phyloP scores from a whole-genome alignment of 2,113 vertebrate species.

The Lepidothrix coronata region DNA sequence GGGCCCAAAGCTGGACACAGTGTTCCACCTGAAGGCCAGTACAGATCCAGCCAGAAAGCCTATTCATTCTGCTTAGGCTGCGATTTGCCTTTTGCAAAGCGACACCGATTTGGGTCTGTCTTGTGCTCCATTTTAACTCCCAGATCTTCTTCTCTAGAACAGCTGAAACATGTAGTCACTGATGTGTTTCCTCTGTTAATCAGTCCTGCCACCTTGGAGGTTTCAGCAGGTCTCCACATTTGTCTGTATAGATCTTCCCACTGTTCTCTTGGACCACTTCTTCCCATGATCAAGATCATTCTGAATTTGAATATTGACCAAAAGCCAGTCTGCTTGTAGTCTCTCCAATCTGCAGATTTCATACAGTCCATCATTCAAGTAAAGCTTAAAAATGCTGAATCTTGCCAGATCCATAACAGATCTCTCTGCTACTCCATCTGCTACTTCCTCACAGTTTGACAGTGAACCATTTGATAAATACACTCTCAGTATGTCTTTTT shows the following conservation, averaged over 20 bases:
- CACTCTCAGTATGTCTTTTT: background rate
- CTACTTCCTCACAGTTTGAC: conserved; percentile 4
- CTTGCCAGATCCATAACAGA: background rate
- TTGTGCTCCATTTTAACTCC: background rate
- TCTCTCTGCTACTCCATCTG: conserved; percentile 40
- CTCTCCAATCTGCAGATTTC: background rate
- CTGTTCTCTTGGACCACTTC: background rate
- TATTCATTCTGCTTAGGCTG: background rate
- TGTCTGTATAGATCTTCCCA: background rate
- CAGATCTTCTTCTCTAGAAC: background rate
- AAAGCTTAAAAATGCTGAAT: conserved; percentile 1
- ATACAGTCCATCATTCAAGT: background rate
- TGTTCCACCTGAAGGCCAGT: background rate
- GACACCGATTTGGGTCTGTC: background rate
- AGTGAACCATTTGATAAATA: conserved; percentile 9
- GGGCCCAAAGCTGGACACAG: background rate
- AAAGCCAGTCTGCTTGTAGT: background rate
- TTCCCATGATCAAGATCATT: background rate
- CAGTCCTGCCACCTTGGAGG: background rate
- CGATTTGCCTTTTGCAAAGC: background rate
- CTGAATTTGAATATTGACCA: conserved; percentile 2
- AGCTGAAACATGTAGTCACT: background rate
- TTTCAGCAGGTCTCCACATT: background rate
- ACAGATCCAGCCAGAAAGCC: background rate
- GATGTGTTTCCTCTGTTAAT: background rate